Evolutionary conservation across 2,888 invertebrate genomes (phyloP), one percentile per base, ranked within the genome.

Genomic region (Dendrolimus pini): DNA sequence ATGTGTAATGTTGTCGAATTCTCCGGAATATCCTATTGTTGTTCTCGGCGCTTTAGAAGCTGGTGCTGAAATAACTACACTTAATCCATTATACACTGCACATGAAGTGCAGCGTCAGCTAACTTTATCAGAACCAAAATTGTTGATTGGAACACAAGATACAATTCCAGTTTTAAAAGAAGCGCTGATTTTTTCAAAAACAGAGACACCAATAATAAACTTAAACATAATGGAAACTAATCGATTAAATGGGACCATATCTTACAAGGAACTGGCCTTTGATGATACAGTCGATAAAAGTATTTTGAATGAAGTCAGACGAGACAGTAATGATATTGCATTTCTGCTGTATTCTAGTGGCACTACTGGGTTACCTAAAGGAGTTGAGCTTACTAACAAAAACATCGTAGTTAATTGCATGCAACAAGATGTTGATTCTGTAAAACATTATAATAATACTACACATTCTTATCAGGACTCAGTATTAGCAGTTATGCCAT

Each of bases 261-360:
- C 92, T 52, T 94, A 94, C 68, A 79, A 88, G 64, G 94, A 94
- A 74, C 67, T 93, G 14, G 85, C 86, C 1, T 79, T 91, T 59
- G 85, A 80, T 41, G 80, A 82, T 41, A 71, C 72, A 66, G 79
- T 92, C 12, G 92, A 93, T 61, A 83, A 89, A 41, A 83, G 88
- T 61, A 74, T 84, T 54, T 66, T 93, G n/a, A 86, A 78, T 61
- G 69, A 82, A 12, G 81, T 85, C 52, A 75, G 70, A 1, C 77
- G 75, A 54, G 74, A 68, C 12, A 68, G 89, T 1, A 85, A 93
- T 9, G 94, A 95, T 66, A 80, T 93, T 2, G 92, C 92, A 0
- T 79, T 95, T 30, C 71, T 97, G 59, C 96, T 96, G 0, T 97
- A 95, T 84, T 96, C 96, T 2, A 96, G 96, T 75, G 96, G 96